Conservation (phyloP, 2,797 vertebrate species). For the Tokudaia muenninki region DNA sequence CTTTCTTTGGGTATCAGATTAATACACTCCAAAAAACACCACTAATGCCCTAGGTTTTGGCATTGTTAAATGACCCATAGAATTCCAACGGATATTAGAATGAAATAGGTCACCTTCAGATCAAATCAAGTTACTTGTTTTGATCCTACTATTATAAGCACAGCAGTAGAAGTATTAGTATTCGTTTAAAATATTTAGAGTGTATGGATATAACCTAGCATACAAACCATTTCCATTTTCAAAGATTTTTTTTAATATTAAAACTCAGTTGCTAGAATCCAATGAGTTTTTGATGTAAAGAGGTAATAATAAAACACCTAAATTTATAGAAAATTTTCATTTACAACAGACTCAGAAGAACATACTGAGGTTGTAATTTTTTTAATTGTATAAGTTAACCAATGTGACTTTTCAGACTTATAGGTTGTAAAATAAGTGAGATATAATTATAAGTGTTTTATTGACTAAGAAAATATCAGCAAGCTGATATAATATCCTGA, state of each 20-base stretch:
- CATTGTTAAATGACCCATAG: slow-evolving; percentile 36
- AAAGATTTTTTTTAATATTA: slow-evolving; percentile 5
- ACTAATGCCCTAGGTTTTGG: neutral
- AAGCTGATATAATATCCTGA: neutral
- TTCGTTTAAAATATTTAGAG: slow-evolving; percentile 4
- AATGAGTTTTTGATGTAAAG: neutral
- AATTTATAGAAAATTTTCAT: slow-evolving; percentile 59
- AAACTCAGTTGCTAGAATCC: slow-evolving; percentile 42
- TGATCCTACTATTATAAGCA: slow-evolving; percentile 26
- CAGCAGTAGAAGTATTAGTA: neutral
- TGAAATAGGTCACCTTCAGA: neutral
- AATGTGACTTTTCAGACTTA: slow-evolving; percentile 53
- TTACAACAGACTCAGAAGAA: slow-evolving; percentile 38
- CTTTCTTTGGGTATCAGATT: neutral
- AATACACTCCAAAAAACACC: neutral
- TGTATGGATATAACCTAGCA: neutral
- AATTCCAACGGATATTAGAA: slow-evolving; percentile 47
- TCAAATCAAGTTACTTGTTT: slow-evolving; percentile 6
- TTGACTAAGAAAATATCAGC: slow-evolving; percentile 53
- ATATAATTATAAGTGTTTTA: slow-evolving; percentile 48
- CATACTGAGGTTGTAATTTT: slow-evolving; percentile 19
- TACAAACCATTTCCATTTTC: slow-evolving; percentile 21
- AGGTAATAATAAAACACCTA: slow-evolving; percentile 42
- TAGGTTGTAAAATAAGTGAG: slow-evolving; percentile 38
- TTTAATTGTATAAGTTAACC: slow-evolving; percentile 42